Base-by-base conservation (phyloP, 2,113 vertebrate species). In the Macrotis lagotis region DNA sequence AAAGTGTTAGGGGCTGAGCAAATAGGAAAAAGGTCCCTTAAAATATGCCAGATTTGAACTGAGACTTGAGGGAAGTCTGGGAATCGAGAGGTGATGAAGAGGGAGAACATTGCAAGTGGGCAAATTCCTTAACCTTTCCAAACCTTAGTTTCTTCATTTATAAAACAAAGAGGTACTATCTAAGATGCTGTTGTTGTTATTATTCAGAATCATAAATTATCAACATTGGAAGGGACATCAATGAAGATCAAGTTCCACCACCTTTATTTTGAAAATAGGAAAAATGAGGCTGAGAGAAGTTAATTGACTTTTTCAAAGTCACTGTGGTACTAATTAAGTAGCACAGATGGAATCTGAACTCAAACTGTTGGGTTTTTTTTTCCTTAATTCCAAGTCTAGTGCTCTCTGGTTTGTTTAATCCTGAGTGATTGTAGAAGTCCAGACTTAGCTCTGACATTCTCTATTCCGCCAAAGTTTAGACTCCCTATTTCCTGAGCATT, bases 271-370 rank as follows among this genome's bases (percentile, higher is more conserved):
- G 0, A 3, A 74, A n/a, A 1, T 28, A 26, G n/a, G 55, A 47
- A 48, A 14, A 26, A 14, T 0, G 28, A 66, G 44, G 24, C 0
- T 2, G 11, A 59, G 25, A 44, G 28, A 6, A 0, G 3, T 48
- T 0, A 0, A 0, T 8, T 28, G 52, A 5, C 5, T n/a, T 10
- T 28, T 12, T 47, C 0, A 9, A 59, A 55, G 28, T 0, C 48
- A 11, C 51, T 0, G 2, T 53, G 25, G 52, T 53, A 8, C 52
- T 26, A 53, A 26, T 53, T 53, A 53, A 53, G 52, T 26, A 53
- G 25, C 24, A 24, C 9, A 26, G 19, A 3, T 66, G 59, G 59
- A 66, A 37, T 12, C 25, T 25, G 51, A 50, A 8, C 11, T 50
- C 26, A 19, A 51, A n/a, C n/a, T n/a, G n/a, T n/a, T n/a, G n/a